Percentiles rank a stretch among this genome's conserved stretches.
Evolutionary conservation across 1,140 invertebrate species (phyloP).

Genomic region (Ruditapes philippinarum): DNA sequence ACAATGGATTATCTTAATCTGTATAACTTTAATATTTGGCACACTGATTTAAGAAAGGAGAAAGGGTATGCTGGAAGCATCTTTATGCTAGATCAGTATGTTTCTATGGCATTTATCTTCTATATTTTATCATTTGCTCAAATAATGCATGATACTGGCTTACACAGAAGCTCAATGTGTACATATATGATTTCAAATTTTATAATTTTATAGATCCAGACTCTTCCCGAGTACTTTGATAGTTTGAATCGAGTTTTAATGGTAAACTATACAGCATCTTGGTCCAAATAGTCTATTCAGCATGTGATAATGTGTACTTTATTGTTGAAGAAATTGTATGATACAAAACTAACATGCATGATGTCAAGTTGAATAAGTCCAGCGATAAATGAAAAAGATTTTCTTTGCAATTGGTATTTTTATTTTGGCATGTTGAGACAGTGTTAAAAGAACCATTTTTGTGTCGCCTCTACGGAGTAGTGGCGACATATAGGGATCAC

Average conservation of each 20-base stretch:
- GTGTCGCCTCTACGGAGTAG: too few relatives aligned
- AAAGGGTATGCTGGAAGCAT: background rate
- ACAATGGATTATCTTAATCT: too few relatives aligned
- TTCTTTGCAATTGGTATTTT: too few relatives aligned
- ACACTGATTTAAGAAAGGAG: slow-evolving; percentile 4
- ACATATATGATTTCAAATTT: background rate
- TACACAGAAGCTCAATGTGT: background rate
- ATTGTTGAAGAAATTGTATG: background rate
- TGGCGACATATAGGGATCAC: too few relatives aligned
- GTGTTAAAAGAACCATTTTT: too few relatives aligned
- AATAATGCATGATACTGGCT: background rate
- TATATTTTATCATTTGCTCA: background rate
- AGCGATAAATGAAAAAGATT: too few relatives aligned
- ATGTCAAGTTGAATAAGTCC: background rate
- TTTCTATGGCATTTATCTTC: background rate
- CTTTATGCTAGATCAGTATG: background rate
- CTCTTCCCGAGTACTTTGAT: slow-evolving; percentile 48
- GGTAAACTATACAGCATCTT: slow-evolving; percentile 32
- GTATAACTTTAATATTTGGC: background rate
- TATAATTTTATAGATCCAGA: slow-evolving; percentile 53
- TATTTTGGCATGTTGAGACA: too few relatives aligned
- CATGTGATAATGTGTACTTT: background rate
- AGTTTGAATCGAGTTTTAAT: slow-evolving; percentile 51
- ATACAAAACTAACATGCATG: background rate
- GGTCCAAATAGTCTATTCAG: background rate